These are phyloP conservation scores for Callyntrura sp. DNA, from an alignment of 2,888 invertebrate species.

Conservation along the genomic window DNA sequence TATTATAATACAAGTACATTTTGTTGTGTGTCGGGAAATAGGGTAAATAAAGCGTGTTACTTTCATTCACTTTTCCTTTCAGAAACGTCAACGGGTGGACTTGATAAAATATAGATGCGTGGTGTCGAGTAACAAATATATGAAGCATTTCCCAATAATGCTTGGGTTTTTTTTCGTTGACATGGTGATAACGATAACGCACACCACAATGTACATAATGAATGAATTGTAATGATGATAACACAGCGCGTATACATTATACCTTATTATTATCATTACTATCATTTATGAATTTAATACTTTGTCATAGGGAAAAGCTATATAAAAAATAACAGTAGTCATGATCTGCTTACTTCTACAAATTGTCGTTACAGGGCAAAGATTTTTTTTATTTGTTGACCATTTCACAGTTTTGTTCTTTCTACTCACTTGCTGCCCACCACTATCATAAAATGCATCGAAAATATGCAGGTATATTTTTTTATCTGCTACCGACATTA, in stretches of 20 bases:
- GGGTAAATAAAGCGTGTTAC: background rate
- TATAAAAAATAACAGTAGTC: slow-evolving; percentile 21
- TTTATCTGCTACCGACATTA: background rate
- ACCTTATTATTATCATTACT: slow-evolving; percentile 22
- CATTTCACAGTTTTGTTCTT: slow-evolving; percentile 37
- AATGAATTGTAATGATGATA: background rate
- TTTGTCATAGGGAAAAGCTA: slow-evolving; percentile 4
- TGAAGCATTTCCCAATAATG: slow-evolving; percentile 6
- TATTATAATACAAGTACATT: slow-evolving; percentile 1
- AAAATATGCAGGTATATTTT: background rate
- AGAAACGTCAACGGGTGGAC: background rate
- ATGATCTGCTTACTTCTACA: slow-evolving; percentile 25
- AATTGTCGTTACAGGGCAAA: slow-evolving; percentile 48
- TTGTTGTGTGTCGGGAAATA: background rate
- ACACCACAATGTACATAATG: background rate
- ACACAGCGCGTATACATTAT: background rate
- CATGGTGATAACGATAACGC: slow-evolving; percentile 5
- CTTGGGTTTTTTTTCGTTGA: too few relatives aligned
- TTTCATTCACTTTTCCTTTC: slow-evolving; percentile 66
- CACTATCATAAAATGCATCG: background rate
- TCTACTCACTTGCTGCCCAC: background rate
- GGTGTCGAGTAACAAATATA: slow-evolving; percentile 49
- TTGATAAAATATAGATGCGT: background rate
- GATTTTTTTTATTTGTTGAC: slow-evolving; percentile 49
- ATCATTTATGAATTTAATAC: background rate